Base-by-base conservation (phyloP, 2,888 invertebrate species). In the Panopea generosa region DNA sequence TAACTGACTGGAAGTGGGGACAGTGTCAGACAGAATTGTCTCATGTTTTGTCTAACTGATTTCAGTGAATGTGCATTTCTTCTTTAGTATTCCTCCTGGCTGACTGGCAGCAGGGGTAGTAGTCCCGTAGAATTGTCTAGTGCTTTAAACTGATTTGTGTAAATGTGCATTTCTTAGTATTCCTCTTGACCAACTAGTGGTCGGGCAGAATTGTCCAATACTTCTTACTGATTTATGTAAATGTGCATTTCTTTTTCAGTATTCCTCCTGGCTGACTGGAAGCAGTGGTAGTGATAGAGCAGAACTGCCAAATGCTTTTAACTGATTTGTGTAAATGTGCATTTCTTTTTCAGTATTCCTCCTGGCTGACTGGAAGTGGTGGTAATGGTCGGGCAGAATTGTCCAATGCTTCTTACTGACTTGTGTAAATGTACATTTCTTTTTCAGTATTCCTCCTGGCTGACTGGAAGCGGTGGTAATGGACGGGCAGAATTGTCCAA, bases 351-450 rank as follows among this genome's bases (percentile, higher is more conserved):
- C 40, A 40, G 7, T 40, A 40, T 7, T 11, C 16, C 9, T 7
- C 33, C 11, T 33, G 11, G 33, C 6, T 33, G 33, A 11, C 33
- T 33, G 33, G 33, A 11, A 33, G 33, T 33, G 33, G 33, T 33
- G 33, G 33, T n/a, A n/a, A n/a, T n/a, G n/a, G n/a, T n/a, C n/a
- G n/a, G n/a, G n/a, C n/a, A n/a, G n/a, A n/a, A n/a, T n/a, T n/a
- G n/a, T n/a, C n/a, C n/a, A n/a, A n/a, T n/a, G n/a, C 59, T 16
- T 75, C 78, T 16, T 68, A 60, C 26, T 60, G 53, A 55, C 75
- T 79, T n/a, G 71, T 72, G 65, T 79, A 79, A 29, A 79, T 75
- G 27, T 79, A 75, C 27, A 79, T 72, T 50, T 79, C 79, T n/a
- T n/a, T n/a, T 45, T 57, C 40, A 40, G 7, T 40, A 40, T 7